These are phyloP conservation scores for Porites lobata DNA, from an alignment of 92 coral and sea anemone genomes.

Conservation along the genomic window DNA sequence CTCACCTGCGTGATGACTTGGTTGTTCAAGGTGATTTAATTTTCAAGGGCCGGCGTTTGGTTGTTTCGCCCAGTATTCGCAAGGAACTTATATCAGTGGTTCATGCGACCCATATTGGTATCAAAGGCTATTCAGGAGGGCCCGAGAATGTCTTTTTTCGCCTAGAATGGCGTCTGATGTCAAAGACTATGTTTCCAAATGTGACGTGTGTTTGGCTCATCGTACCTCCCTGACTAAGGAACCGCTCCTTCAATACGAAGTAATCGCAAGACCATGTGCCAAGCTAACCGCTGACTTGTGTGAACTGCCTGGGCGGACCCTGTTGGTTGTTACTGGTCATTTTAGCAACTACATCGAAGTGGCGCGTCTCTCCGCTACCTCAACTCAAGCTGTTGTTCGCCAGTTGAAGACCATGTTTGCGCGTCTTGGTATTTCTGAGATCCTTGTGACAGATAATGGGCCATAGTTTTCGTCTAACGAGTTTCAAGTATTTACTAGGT, in stretches of 20 bases:
- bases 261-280: constrained; percentile 54
- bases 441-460: constrained; percentile 1
- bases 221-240: constrained; percentile 33
- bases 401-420: too few relatives aligned
- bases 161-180: constrained; percentile 59
- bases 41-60: constrained; percentile 28
- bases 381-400: not conserved
- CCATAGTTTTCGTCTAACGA: constrained; percentile 32
- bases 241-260: constrained; percentile 56
- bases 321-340: constrained; percentile 42
- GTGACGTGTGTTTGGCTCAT: constrained; percentile 45
- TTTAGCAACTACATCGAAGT: not conserved
- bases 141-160: constrained; percentile 56
- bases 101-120: not conserved
- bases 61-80: constrained; percentile 26
- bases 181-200: constrained; percentile 48
- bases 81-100: constrained; percentile 37
- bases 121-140: too few relatives aligned
- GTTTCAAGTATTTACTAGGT: constrained; percentile 32
- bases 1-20: too few relatives aligned
- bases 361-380: constrained; percentile 28
- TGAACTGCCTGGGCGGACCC: constrained; percentile 45
- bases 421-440: constrained; percentile 21
- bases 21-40: too few relatives aligned
- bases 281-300: not conserved